These are phyloP conservation scores for Blera fallax DNA, from an alignment of 2,888 invertebrate species.

Conservation along the genomic window DNA sequence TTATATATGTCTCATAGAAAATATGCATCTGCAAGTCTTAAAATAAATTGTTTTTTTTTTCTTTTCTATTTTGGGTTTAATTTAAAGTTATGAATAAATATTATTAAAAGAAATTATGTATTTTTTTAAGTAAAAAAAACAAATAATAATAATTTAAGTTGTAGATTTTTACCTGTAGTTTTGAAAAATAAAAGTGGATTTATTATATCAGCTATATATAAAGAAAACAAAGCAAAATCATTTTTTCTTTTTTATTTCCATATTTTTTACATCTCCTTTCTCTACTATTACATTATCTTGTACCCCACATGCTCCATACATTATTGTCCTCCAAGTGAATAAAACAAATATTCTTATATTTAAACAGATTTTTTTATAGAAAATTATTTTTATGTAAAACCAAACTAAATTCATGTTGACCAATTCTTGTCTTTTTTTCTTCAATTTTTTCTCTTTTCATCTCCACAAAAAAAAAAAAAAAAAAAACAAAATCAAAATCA, in stretches of 20 bases:
- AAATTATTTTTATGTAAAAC: conserved; percentile 38
- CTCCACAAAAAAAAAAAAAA: conserved; percentile 46
- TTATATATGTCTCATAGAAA: conserved; percentile 43
- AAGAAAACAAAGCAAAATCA: conserved; percentile 5
- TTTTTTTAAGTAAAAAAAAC: conserved; percentile 21
- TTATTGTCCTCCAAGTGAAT: conserved; percentile 18
- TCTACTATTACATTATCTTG: conserved; percentile 10
- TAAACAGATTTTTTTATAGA: conserved; percentile 21
- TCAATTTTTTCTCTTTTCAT: conserved; percentile 72
- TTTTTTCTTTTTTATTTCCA: conserved; percentile 31
- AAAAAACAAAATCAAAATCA: conserved; percentile 1
- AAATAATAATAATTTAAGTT: conserved; percentile 33
- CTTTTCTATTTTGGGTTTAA: conserved; percentile 1
- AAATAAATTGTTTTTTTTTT: conserved; percentile 11
- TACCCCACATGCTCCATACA: background rate
- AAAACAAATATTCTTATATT: conserved; percentile 29
- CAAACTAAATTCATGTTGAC: conserved; percentile 67
- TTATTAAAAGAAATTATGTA: background rate
- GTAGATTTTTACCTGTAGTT: conserved; percentile 53
- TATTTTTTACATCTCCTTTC: conserved; percentile 7
- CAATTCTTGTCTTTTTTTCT: conserved; percentile 69
- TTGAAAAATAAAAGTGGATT: conserved; percentile 56
- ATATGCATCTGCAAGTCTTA: conserved; percentile 3
- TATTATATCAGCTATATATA: conserved; percentile 24
- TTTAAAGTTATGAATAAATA: conserved; percentile 20